These are phyloP conservation scores for Halcyon senegalensis DNA, from an alignment of 2,113 vertebrate genomes.

Conservation along the genomic window DNA sequence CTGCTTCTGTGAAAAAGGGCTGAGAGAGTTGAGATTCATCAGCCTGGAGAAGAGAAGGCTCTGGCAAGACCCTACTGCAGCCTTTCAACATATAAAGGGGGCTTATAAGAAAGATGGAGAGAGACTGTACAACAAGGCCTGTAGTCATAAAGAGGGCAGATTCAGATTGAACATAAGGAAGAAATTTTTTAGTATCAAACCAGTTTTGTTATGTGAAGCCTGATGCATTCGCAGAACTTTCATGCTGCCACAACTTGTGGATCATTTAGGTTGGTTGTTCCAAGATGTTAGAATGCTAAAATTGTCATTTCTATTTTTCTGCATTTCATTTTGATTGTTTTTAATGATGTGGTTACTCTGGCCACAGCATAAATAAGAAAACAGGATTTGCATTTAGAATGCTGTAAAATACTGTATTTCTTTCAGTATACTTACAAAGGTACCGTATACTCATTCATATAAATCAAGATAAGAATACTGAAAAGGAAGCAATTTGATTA, in stretches of 20 bases:
- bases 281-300: background rate
- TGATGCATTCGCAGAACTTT: background rate
- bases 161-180: background rate
- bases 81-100: background rate
- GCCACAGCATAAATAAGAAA: slow-evolving; percentile 64
- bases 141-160: background rate
- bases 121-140: background rate
- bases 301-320: slow-evolving; percentile 51
- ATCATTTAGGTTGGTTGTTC: background rate
- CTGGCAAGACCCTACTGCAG: background rate
- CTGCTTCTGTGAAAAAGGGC: background rate
- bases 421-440: slow-evolving; percentile 50
- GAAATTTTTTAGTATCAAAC: background rate
- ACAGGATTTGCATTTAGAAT: slow-evolving; percentile 74
- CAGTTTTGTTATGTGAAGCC: background rate
- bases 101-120: background rate
- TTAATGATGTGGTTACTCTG: slow-evolving; percentile 20
- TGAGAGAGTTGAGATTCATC: background rate
- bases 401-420: slow-evolving; percentile 63
- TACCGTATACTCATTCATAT: background rate
- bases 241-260: background rate
- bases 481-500: slow-evolving; percentile 73
- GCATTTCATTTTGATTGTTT: slow-evolving; percentile 54
- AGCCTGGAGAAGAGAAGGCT: background rate
- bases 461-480: slow-evolving; percentile 74